These are phyloP conservation scores for Graphium colonna DNA, from an alignment of 2,888 invertebrate genomes.

Conservation along the genomic window DNA sequence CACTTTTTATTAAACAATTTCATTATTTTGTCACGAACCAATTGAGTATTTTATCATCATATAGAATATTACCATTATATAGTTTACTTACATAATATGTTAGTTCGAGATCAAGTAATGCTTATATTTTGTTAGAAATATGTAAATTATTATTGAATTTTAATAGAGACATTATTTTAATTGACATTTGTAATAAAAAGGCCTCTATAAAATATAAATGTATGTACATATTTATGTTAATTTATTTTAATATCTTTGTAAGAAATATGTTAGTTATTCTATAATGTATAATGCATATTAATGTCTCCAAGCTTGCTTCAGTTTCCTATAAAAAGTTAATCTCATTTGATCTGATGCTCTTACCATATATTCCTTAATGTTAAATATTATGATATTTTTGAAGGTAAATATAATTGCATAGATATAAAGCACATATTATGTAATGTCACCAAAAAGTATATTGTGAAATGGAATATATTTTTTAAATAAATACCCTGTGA, in stretches of 20 bases:
- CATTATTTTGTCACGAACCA: too few species aligned
- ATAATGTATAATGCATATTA: not conserved
- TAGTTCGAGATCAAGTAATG: too few species aligned
- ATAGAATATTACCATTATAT: too few species aligned
- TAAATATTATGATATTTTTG: not conserved
- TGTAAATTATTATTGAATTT: too few species aligned
- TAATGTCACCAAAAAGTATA: slow-evolving; percentile 19
- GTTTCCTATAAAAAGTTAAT: too few species aligned
- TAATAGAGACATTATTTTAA: too few species aligned
- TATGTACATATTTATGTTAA: too few species aligned
- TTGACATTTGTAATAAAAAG: not conserved
- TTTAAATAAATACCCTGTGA: slow-evolving; percentile 75
- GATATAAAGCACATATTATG: not conserved
- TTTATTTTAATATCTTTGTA: not conserved
- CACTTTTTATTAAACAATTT: too few species aligned
- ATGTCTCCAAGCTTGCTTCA: too few species aligned
- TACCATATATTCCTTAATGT: not conserved
- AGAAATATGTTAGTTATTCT: not conserved
- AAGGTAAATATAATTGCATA: not conserved
- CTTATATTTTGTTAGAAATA: too few species aligned
- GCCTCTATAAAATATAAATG: not conserved
- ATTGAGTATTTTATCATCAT: too few species aligned
- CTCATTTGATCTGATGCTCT: not conserved
- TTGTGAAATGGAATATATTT: slow-evolving; percentile 46
- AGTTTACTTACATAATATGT: too few species aligned